A percentile compares a stretch with the other conserved stretches of the same genome.
These are phyloP conservation scores for Champsocephalus gunnari DNA, from an alignment of 2,797 vertebrate species.

Conservation along the genomic window DNA sequence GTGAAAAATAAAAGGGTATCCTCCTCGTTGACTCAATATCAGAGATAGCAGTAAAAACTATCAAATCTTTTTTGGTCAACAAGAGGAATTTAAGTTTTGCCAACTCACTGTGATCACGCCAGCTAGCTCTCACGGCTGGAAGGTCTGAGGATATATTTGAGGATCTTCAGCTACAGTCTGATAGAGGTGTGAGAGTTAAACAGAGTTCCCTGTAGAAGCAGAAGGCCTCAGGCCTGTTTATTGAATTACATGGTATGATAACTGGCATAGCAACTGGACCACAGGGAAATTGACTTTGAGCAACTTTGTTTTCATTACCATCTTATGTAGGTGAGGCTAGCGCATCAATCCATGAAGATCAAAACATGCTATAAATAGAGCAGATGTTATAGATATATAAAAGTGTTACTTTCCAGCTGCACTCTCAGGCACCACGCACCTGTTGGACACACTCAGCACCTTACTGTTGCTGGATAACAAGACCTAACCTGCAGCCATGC, in stretches of 20 bases:
- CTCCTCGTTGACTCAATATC: constrained; percentile 1
- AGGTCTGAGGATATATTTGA: constrained; percentile 29
- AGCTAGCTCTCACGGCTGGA: constrained; percentile 19
- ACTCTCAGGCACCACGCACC: no score
- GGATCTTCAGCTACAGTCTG: constrained; percentile 23
- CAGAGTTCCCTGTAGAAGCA: constrained; percentile 34
- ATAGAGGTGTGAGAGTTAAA: constrained; percentile 48
- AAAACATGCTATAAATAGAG: background rate
- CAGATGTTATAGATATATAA: background rate
- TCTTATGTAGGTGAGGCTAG: background rate
- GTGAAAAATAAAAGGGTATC: constrained; percentile 18
- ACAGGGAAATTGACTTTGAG: constrained; percentile 25
- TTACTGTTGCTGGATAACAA: background rate
- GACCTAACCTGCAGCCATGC: background rate
- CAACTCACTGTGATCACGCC: constrained; percentile 32
- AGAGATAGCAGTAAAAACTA: constrained; percentile 16
- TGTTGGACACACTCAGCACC: background rate
- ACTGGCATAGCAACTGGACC: constrained; percentile 43
- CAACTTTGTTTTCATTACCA: constrained; percentile 6
- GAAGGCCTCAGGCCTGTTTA: constrained; percentile 38
- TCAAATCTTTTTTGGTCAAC: constrained; percentile 5
- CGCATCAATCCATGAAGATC: background rate
- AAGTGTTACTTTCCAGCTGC: background rate
- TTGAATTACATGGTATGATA: constrained; percentile 48
- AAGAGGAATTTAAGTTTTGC: constrained; percentile 22